phyloP scores from a whole-genome alignment of 2,797 vertebrate species.

The Martes flavigula region DNA sequence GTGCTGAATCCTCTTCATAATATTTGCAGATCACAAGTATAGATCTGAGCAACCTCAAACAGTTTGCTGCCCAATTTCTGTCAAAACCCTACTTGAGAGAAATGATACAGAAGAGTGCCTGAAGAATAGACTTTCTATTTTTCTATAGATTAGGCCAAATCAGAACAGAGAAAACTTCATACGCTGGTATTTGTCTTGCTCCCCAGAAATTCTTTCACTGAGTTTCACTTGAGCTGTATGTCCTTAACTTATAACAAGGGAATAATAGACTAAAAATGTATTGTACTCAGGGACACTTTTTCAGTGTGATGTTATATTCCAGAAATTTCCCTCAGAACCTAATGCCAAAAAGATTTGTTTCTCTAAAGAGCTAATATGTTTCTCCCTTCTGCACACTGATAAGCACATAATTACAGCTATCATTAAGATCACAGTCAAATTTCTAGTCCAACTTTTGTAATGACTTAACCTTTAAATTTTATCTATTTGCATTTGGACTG shows the following conservation, averaged over 20 bases:
- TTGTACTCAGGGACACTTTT: neutral
- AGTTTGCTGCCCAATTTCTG: neutral
- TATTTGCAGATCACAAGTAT: neutral
- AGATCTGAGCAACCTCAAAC: neutral
- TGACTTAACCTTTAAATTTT: neutral
- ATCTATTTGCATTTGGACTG: neutral
- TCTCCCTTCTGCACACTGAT: neutral
- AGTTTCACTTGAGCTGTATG: neutral
- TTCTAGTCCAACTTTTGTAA: neutral
- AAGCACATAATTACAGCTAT: neutral
- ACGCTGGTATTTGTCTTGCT: neutral
- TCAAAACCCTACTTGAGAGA: neutral
- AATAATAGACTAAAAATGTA: neutral
- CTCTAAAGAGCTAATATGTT: neutral
- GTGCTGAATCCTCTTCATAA: neutral
- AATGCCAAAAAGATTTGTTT: neutral
- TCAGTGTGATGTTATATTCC: neutral
- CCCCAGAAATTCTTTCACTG: neutral
- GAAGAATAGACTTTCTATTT: neutral
- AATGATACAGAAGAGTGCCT: neutral
- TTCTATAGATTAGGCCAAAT: neutral
- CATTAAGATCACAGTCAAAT: neutral
- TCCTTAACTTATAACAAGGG: neutral
- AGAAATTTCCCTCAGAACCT: neutral
- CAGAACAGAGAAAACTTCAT: neutral